Base-by-base conservation (phyloP, 2,888 invertebrate species). In the Arrhopalites spinosus region DNA sequence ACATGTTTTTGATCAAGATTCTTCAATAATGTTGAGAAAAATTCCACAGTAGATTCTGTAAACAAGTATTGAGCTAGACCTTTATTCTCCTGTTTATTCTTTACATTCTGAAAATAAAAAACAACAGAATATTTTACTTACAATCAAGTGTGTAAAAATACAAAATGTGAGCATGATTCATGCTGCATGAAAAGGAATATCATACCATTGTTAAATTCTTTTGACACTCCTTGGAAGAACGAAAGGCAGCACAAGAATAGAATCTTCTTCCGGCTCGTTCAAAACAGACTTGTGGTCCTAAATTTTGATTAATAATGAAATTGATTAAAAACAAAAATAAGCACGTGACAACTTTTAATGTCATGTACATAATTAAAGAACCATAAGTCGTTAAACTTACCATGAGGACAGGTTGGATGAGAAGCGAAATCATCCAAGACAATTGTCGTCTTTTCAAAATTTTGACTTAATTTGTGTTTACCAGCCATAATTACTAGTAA, bases 31-130 rank as follows among this genome's bases (percentile, higher is more conserved):
- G 59, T 20, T 15, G 61, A 17, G n/a, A 78, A 75, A 23, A 78
- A 73, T 5, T 73, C 20, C 1, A 47, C 70, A 7, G 73, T 45
- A 3, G 73, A 66, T 15, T 25, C 23, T 11, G 73, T 30, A 66
- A 78, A 78, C 13, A 78, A 36, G 30, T 78, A 78, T 30, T 78
- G 78, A 0, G 78, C 78, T 20, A 72, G 45, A 5, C 77, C 77
- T 47, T 72, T 68, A 56, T 75, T 77, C 11, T 43, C 61, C 25
- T 36, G 25, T 27, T 75, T 75, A 20, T 70, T 75, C 25, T 25
- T 27, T 1, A 72, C 53, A 66, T 53, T 29, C 76, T 71, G 47
- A 53, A 56, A 68, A 7, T 25, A 50, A 30, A n/a, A 3, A 70
- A 30, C 17, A 8, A 63, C n/a, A n/a, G n/a, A n/a, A n/a, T n/a